These are phyloP conservation scores for Glomeris marginata DNA, from an alignment of 2,888 invertebrate genomes.

Conservation along the genomic window DNA sequence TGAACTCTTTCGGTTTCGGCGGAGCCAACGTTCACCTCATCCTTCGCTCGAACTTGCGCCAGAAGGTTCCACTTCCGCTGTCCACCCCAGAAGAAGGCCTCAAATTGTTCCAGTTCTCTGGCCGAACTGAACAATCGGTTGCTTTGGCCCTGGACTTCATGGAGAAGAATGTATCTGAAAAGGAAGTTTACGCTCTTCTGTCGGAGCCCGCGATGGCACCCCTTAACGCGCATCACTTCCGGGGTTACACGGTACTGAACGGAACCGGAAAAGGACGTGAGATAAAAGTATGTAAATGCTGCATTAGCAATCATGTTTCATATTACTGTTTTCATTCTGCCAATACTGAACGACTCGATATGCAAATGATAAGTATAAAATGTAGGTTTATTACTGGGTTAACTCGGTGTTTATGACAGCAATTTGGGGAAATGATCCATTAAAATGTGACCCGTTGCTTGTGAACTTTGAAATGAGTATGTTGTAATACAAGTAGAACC, in stretches of 20 bases:
- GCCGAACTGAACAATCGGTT: conserved; percentile 69
- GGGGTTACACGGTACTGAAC: conserved; percentile 65
- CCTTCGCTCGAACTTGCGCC: conserved; percentile 60
- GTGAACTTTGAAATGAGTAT: no score
- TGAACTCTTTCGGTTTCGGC: conserved; percentile 98
- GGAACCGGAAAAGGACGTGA: conserved; percentile 27
- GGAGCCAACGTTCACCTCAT: conserved; percentile 91
- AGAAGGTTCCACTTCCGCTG: conserved; percentile 30
- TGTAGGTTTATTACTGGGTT: not conserved
- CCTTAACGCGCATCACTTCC: conserved; percentile 57
- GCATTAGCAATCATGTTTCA: not conserved
- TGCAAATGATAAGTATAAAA: no score
- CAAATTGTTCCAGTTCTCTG: conserved; percentile 60
- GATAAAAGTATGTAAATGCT: conserved; percentile 13
- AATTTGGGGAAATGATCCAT: conserved; percentile 25
- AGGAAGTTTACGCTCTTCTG: conserved; percentile 58
- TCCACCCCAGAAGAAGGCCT: conserved; percentile 40
- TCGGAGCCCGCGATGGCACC: conserved; percentile 54
- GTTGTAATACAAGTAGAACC: not conserved
- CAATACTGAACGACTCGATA: not conserved
- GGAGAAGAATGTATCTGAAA: conserved; percentile 42
- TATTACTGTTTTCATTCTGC: not conserved
- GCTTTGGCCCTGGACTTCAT: conserved; percentile 42
- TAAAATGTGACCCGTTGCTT: conserved; percentile 19
- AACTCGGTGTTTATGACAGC: conserved; percentile 22